Base-by-base conservation (phyloP, 2,113 vertebrate genomes). In the Albula glossodonta region DNA sequence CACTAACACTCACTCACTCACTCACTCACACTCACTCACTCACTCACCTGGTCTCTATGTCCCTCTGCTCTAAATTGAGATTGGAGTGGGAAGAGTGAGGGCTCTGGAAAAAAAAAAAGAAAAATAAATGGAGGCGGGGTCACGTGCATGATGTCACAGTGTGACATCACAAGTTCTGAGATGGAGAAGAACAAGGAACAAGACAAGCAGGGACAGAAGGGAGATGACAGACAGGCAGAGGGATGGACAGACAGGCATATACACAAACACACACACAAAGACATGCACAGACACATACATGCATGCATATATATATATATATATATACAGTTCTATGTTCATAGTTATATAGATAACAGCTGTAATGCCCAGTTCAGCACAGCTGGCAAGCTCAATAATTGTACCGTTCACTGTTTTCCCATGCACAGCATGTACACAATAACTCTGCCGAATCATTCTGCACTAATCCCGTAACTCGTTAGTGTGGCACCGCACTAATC, bases 11-110 rank as follows among this genome's bases (percentile, higher is more conserved):
- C 31, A 41, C 31, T 41, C 31, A 41, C 31, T 41, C 31, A 41
- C 31, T 41, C 31, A 41, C 5, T 25, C n/a, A 78, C 77, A 48
- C 4, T 12, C 41, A 17, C 50, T 49, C 81, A 22, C 80, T n/a
- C 2, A 49, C 83, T 88, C 87, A 91, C 91, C 89, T 89, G 87
- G 8, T 90, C 22, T 88, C 83, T 87, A 85, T 90, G 80, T 95
- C 93, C 83, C 89, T 93, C 13, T 90, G 90, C 5, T 94, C 95
- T 17, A 88, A 0, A 0, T 87, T 89, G 57, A 94, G 85, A 87
- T 92, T 93, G 31, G 94, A 89, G 86, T 95, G 89, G 0, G 93
- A 95, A 0, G 92, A 90, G 63, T 92, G 91, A 51, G 91, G 94
- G 90, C 91, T 94, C 95, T 96, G 90, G 31, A 41, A 41, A 41